These are phyloP conservation scores for Phycodurus eques DNA, from an alignment of 2,113 vertebrate species.

Conservation along the genomic window DNA sequence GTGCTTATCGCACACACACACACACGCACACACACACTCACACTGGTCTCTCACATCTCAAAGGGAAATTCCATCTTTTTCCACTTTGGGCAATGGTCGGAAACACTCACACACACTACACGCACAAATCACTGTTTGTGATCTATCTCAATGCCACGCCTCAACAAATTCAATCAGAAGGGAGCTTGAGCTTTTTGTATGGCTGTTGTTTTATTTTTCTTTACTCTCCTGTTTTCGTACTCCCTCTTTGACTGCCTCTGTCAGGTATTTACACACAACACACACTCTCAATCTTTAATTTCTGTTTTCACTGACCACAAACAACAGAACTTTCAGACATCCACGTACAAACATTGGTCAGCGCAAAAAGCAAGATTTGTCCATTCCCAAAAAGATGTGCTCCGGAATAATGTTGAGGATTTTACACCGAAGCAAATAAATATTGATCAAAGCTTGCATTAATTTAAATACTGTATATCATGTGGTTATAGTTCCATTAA, in stretches of 20 bases:
- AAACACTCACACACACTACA: slow-evolving; percentile 25
- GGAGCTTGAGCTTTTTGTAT: slow-evolving; percentile 58
- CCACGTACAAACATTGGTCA: background rate
- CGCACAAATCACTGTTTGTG: slow-evolving; percentile 53
- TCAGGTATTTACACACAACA: background rate
- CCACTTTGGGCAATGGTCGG: slow-evolving; percentile 40
- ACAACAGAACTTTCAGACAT: background rate
- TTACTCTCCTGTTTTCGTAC: slow-evolving; percentile 9
- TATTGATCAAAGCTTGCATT: too few relatives aligned
- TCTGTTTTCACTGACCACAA: slow-evolving; percentile 15
- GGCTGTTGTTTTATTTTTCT: slow-evolving; percentile 56
- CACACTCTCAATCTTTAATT: slow-evolving; percentile 6
- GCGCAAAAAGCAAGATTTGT: too few relatives aligned
- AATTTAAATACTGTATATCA: too few relatives aligned
- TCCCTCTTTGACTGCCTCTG: background rate
- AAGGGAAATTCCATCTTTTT: slow-evolving; percentile 51
- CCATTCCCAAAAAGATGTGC: too few relatives aligned
- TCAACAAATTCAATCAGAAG: slow-evolving; percentile 75
- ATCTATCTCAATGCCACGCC: slow-evolving; percentile 75
- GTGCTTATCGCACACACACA: slow-evolving; percentile 42
- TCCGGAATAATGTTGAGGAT: too few relatives aligned
- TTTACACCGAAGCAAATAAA: too few relatives aligned
- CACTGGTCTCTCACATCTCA: slow-evolving; percentile 25
- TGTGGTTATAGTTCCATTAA: too few relatives aligned
- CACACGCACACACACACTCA: background rate